phyloP scores from a whole-genome alignment of 2,888 invertebrate genomes.

The Mesorhabditis spiculigera region DNA sequence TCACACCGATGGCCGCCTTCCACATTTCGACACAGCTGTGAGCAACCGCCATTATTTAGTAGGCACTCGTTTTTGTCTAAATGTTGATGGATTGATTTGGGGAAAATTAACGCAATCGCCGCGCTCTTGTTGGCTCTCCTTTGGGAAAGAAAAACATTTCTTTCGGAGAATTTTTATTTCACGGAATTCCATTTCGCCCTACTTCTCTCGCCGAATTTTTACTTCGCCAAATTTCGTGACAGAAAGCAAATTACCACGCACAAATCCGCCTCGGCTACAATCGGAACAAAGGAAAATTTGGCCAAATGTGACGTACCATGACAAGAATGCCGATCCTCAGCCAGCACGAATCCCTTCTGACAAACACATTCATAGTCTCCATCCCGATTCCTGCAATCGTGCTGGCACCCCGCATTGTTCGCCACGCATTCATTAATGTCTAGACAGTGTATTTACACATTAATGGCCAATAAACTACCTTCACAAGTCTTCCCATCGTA shows the following conservation, averaged over 20 bases:
- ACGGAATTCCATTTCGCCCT: too few species aligned
- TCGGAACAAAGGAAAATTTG: too few species aligned
- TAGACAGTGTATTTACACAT: slow-evolving; percentile 16
- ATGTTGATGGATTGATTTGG: neutral
- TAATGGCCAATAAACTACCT: slow-evolving; percentile 26
- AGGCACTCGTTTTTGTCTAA: slow-evolving; percentile 71
- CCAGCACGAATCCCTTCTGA: slow-evolving; percentile 75
- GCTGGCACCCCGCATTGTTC: slow-evolving; percentile 78
- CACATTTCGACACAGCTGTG: slow-evolving; percentile 73
- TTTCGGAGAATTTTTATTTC: too few species aligned
- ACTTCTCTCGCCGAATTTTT: too few species aligned
- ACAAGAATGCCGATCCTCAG: slow-evolving; percentile 78
- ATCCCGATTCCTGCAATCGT: slow-evolving; percentile 80
- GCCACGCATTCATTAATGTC: slow-evolving; percentile 79
- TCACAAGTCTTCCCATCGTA: slow-evolving; percentile 42
- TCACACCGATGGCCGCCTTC: slow-evolving; percentile 77
- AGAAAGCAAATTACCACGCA: too few species aligned
- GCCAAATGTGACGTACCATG: slow-evolving; percentile 64
- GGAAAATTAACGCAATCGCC: neutral
- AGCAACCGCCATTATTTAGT: slow-evolving; percentile 49
- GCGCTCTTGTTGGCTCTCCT: neutral
- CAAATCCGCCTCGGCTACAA: too few species aligned
- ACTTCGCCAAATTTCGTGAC: too few species aligned
- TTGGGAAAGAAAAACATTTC: neutral
- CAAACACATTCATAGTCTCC: slow-evolving; percentile 79